Conservation (phyloP, 92 coral and sea anemone genomes). For the Porites cylindrica region DNA sequence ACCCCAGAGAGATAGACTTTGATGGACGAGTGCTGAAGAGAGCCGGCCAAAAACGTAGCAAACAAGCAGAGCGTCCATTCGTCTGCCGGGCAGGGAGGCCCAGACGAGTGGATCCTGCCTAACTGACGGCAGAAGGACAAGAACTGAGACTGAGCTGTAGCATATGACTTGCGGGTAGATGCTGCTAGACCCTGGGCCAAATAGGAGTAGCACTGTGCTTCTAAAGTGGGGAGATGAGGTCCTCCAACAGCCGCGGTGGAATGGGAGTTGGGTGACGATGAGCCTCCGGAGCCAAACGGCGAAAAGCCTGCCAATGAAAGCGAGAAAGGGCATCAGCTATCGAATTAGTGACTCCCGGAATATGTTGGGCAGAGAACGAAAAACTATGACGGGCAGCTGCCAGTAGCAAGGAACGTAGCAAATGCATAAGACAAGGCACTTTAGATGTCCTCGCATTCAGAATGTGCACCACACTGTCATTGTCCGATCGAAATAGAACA, state of each 20-base stretch:
- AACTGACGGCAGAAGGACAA: no score
- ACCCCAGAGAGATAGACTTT: constrained; percentile 38
- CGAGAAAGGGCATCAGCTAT: background rate
- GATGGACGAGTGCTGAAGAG: constrained; percentile 31
- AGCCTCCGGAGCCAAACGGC: background rate
- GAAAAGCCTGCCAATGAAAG: background rate
- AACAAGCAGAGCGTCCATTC: constrained; percentile 46
- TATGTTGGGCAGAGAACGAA: background rate
- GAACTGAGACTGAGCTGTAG: background rate
- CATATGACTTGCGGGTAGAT: background rate
- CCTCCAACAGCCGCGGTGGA: background rate
- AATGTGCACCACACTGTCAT: background rate
- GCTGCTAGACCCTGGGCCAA: background rate
- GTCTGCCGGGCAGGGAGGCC: constrained; percentile 36
- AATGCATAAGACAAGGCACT: background rate
- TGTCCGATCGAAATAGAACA: no score
- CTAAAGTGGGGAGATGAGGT: background rate
- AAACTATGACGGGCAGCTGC: background rate
- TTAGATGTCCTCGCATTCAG: constrained; percentile 3
- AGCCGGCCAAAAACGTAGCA: background rate
- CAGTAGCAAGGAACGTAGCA: constrained; percentile 1
- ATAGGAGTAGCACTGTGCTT: background rate
- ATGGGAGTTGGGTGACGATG: background rate
- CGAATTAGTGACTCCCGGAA: background rate
- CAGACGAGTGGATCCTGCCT: background rate